Base-by-base conservation (phyloP, 2,113 vertebrate species). In the Apteryx mantelli region DNA sequence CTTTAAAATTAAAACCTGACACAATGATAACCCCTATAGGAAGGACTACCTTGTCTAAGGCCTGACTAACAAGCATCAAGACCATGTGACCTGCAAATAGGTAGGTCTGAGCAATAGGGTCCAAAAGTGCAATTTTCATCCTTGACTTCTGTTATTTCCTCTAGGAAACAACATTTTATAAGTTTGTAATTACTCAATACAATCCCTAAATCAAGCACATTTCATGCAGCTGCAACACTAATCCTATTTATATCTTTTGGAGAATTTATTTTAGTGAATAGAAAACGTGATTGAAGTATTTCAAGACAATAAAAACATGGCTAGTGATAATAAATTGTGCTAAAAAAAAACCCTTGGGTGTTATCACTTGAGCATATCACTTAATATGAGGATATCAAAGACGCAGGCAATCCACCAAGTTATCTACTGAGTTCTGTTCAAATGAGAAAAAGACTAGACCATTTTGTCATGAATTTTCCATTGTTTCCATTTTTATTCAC, bases 401-500 rank as follows among this genome's bases (percentile, higher is more conserved):
- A 74, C 26, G 73, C 26, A 82, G 89, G 84, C 93, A 94, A 78
- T 82, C 22, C 75, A 93, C 91, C 96, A 94, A 96, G 76, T 89
- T 76, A 91, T 89, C 89, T 96, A 71, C 86, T 32, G 75, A 89
- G 50, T 88, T 36, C 68, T 64, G 36, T 94, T 87, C 91, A 96
- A 93, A 82, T 75, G 78, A 95, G 30, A 82, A 91, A 90, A 95
- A 81, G 66, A 66, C 24, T 46, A 70, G 70, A 89, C 58, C 74
- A 53, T 69, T 80, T 75, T 93, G 78, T 80, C 87, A 95, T 71
- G 79, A 89, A 88, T 91, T 96, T 94, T 95, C 91, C 75, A 94
- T 92, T 96, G 89, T 93, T 82, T 94, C 86, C 66, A 82, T 56
- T 93, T 95, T 95, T 81, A 95, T 95, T 88, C 78, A 55, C 84